These are phyloP conservation scores for Microplitis deprimator DNA, from an alignment of 2,888 invertebrate genomes.

Conservation along the genomic window DNA sequence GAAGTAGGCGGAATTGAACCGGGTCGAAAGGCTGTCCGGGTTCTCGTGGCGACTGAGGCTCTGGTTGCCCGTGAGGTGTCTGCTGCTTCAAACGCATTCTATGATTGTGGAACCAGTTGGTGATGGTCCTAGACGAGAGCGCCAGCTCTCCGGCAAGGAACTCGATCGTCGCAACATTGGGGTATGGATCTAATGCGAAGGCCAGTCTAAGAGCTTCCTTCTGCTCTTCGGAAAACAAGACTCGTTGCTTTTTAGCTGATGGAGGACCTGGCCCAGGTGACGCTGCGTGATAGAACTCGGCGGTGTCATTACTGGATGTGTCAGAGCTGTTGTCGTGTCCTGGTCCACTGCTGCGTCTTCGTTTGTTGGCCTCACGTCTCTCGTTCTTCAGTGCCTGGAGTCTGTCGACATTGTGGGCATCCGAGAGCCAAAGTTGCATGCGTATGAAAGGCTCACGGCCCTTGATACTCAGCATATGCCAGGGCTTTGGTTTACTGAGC, in stretches of 20 bases:
- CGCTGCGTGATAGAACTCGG: slow-evolving; percentile 89
- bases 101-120: slow-evolving; percentile 99
- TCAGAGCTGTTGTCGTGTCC: slow-evolving; percentile 90
- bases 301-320: slow-evolving; percentile 90
- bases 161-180: slow-evolving; percentile 96
- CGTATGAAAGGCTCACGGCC: slow-evolving; percentile 96
- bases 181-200: slow-evolving; percentile 97
- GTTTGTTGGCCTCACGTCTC: slow-evolving; percentile 90
- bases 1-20: slow-evolving; percentile 88
- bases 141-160: slow-evolving; percentile 93
- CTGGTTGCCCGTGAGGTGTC: slow-evolving; percentile 83
- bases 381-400: slow-evolving; percentile 93
- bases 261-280: slow-evolving; percentile 84
- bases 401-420: slow-evolving; percentile 94
- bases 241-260: slow-evolving; percentile 94
- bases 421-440: slow-evolving; percentile 97
- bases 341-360: slow-evolving; percentile 87
- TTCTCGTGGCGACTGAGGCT: slow-evolving; percentile 83
- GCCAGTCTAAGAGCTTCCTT: slow-evolving; percentile 95
- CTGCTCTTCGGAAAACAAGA: slow-evolving; percentile 98
- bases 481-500: slow-evolving; percentile 97
- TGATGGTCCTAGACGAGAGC: slow-evolving; percentile 94
- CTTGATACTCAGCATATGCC: slow-evolving; percentile 99
- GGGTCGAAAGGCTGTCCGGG: slow-evolving; percentile 90
- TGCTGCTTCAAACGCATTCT: slow-evolving; percentile 97